A percentile compares a stretch with the other conserved stretches of the same genome.
phyloP scores from a whole-genome alignment of 2,797 vertebrate genomes.

The Mormyrops attenuatus region DNA sequence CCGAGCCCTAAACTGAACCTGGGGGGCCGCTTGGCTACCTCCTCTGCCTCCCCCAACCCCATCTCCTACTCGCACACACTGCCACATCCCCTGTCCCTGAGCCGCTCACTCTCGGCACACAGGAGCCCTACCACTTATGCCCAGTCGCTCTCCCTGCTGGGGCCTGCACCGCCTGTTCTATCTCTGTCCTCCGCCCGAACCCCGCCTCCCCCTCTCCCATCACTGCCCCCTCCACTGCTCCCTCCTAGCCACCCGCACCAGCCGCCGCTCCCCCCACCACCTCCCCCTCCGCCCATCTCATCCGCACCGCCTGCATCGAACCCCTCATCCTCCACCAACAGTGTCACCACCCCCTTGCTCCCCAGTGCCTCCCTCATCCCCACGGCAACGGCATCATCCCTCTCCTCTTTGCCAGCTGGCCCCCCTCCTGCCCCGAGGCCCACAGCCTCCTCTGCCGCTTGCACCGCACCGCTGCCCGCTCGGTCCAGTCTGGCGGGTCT shows the following conservation, averaged over 20 bases:
- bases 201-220: constrained; percentile 50
- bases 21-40: constrained; percentile 25
- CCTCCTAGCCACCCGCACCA: constrained; percentile 40
- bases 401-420: constrained; percentile 47
- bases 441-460: constrained; percentile 47
- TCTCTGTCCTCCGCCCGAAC: constrained; percentile 54
- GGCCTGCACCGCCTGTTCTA: constrained; percentile 50
- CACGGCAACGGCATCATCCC: constrained; percentile 49
- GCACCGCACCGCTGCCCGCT: constrained; percentile 59
- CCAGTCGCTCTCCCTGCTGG: constrained; percentile 60
- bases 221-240: constrained; percentile 53
- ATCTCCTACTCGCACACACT: constrained; percentile 61
- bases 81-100: constrained; percentile 62
- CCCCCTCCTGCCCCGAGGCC: constrained; percentile 44
- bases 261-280: constrained; percentile 50
- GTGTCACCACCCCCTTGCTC: constrained; percentile 46
- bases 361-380: constrained; percentile 63
- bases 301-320: constrained; percentile 29
- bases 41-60: constrained; percentile 36
- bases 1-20: constrained; percentile 32
- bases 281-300: constrained; percentile 49
- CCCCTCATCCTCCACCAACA: constrained; percentile 37
- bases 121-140: constrained; percentile 60
- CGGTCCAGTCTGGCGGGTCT: constrained; percentile 72
- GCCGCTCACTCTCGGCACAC: constrained; percentile 30